Conservation (phyloP, 2,888 invertebrate genomes). For the Lasioglossum villosulum region DNA sequence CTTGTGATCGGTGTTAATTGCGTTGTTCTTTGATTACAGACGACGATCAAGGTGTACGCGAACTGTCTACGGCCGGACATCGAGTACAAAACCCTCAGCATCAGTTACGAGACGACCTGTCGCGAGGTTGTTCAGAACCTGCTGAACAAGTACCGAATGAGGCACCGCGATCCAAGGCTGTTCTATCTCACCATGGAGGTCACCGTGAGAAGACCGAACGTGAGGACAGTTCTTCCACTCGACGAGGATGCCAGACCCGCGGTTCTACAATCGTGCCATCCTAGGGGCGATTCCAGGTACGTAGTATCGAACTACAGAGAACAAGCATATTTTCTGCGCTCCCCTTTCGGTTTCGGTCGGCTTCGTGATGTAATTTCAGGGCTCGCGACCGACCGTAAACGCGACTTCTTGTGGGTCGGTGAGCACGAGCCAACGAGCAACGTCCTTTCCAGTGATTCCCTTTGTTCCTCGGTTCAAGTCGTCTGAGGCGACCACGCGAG, state of each 20-base stretch:
- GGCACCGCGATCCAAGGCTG: slow-evolving; percentile 95
- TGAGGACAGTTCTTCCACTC: slow-evolving; percentile 92
- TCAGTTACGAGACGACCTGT: slow-evolving; percentile 95
- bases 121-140: slow-evolving; percentile 94
- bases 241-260: slow-evolving; percentile 96
- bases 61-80: slow-evolving; percentile 95
- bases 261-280: slow-evolving; percentile 96
- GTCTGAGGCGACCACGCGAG: slow-evolving; percentile 42
- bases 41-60: slow-evolving; percentile 96
- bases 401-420: slow-evolving; percentile 59
- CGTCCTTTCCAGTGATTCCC: slow-evolving; percentile 51
- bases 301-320: slow-evolving; percentile 75
- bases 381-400: slow-evolving; percentile 61
- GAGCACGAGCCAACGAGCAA: slow-evolving; percentile 68
- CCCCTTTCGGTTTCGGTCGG: slow-evolving; percentile 70
- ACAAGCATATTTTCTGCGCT: background rate
- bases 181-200: slow-evolving; percentile 98
- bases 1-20: slow-evolving; percentile 6
- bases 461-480: slow-evolving; percentile 50
- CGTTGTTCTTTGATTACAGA: slow-evolving; percentile 87
- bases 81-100: slow-evolving; percentile 97
- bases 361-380: slow-evolving; percentile 72
- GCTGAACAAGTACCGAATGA: slow-evolving; percentile 95
- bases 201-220: slow-evolving; percentile 92
- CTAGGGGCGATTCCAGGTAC: slow-evolving; percentile 94